Conservation (phyloP, 2,797 vertebrate species). For the Syngnathus rostellatus region DNA sequence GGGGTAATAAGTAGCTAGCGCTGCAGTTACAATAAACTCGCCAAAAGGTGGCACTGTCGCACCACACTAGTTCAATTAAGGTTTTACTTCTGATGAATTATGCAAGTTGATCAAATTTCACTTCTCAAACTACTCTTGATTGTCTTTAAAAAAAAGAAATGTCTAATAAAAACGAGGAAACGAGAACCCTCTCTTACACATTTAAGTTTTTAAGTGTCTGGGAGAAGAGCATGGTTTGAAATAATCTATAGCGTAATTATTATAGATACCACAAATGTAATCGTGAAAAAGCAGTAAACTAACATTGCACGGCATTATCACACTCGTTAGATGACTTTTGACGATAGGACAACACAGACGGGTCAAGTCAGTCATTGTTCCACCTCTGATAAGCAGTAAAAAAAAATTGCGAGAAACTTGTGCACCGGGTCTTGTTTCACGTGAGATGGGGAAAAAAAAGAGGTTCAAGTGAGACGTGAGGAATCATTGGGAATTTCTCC, state of each 20-base stretch:
- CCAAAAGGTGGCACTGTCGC: constrained; percentile 29
- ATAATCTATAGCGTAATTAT: background rate
- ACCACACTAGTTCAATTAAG: background rate
- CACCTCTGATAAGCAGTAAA: background rate
- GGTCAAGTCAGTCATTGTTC: background rate
- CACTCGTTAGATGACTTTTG: background rate
- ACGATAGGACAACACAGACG: background rate
- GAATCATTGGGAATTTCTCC: background rate
- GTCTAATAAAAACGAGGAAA: background rate
- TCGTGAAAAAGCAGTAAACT: background rate
- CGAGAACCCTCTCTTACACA: too few species aligned
- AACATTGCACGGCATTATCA: background rate
- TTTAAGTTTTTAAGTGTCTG: background rate
- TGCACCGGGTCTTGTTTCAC: background rate
- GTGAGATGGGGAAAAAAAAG: background rate
- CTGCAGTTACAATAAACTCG: constrained; percentile 8
- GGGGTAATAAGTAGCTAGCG: background rate
- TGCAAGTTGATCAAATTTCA: background rate
- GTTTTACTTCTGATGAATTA: background rate
- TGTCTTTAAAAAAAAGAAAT: background rate
- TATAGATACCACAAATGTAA: background rate
- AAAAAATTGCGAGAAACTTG: background rate
- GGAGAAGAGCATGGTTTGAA: background rate
- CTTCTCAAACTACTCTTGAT: background rate
- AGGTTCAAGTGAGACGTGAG: background rate